Base-by-base conservation (phyloP, 2,888 invertebrate species). In the Flexamia atlantica region DNA sequence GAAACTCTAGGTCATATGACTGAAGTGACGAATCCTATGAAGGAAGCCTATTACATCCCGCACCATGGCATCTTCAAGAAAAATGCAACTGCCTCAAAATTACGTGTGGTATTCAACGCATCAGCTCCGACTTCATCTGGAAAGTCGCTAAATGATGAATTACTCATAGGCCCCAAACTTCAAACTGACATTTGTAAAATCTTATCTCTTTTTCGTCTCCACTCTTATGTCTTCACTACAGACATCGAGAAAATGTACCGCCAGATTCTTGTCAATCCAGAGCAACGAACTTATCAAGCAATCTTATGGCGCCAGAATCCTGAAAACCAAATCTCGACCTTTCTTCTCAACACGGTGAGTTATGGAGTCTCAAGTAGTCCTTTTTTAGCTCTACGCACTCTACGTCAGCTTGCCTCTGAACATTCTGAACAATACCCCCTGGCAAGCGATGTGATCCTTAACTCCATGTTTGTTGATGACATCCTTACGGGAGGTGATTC, bases 401-500 rank as follows among this genome's bases (percentile, higher is more conserved):
- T 81, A 30, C 57, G 40, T 30, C 87, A 87, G 57, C 64, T 88
- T 28, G 86, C 85, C 2, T 12, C 74, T 0, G 85, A 86, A 50
- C 86, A 86, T 40, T 23, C 64, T 25, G 32, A 42, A 0, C 50
- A 28, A 0, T 87, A 76, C 72, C 86, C 87, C 10, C 17, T 84
- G 10, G 86, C 86, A 14, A 68, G 86, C 0, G 4, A 68, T 20
- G 84, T 81, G 17, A 20, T 87, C n/a, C n/a, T n/a, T 4, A 23
- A 82, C 0, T 84, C 87, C 40, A 85, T 86, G 14, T 88, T 88
- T 30, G 86, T 88, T 14, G 87, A 36, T 80, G 88, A 88, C 82
- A 30, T 86, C 0, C 42, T 87, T 20, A 81, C 85, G 0, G 86
- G 87, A 30, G 82, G 86, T 0, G 7, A 72, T 12, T 84, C 87